Conservation (phyloP, 2,797 vertebrate genomes). For the Pelochelys cantorii region DNA sequence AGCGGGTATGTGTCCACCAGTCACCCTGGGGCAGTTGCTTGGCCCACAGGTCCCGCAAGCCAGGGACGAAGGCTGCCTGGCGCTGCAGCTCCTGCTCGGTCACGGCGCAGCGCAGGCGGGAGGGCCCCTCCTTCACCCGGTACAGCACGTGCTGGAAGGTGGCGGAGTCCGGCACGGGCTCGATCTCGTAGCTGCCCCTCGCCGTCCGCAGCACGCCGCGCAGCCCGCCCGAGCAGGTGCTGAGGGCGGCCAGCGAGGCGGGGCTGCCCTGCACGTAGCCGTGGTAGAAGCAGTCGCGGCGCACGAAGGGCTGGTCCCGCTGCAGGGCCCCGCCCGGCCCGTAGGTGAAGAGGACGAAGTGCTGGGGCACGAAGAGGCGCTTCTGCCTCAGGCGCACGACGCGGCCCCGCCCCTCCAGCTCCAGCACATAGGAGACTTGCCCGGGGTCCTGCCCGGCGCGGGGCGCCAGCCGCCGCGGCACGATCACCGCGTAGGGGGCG, state of each 20-base stretch:
- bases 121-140: slow-evolving; percentile 15
- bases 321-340: slow-evolving; percentile 35
- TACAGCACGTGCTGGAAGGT: slow-evolving; percentile 74
- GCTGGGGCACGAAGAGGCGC: slow-evolving; percentile 51
- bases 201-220: slow-evolving; percentile 70
- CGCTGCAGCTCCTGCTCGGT: slow-evolving; percentile 18
- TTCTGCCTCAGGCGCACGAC: slow-evolving; percentile 65
- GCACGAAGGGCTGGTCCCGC: slow-evolving; percentile 70
- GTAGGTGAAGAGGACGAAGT: slow-evolving; percentile 76
- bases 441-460: neutral
- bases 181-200: slow-evolving; percentile 65
- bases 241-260: slow-evolving; percentile 72
- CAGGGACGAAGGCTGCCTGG: slow-evolving; percentile 41
- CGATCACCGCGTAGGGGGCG: slow-evolving; percentile 5
- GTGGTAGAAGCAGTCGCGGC: slow-evolving; percentile 76
- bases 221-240: slow-evolving; percentile 71
- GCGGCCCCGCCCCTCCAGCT: slow-evolving; percentile 59
- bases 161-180: slow-evolving; percentile 55
- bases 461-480: slow-evolving; percentile 60
- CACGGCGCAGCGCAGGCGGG: slow-evolving; percentile 1
- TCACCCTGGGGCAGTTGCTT: neutral
- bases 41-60: neutral
- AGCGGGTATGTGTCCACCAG: slow-evolving; percentile 12
- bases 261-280: slow-evolving; percentile 72
- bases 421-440: slow-evolving; percentile 62